Percentiles rank a stretch among this genome's conserved stretches.
Conservation (phyloP, 2,113 vertebrate species). For the Acrocephalus kingi region DNA sequence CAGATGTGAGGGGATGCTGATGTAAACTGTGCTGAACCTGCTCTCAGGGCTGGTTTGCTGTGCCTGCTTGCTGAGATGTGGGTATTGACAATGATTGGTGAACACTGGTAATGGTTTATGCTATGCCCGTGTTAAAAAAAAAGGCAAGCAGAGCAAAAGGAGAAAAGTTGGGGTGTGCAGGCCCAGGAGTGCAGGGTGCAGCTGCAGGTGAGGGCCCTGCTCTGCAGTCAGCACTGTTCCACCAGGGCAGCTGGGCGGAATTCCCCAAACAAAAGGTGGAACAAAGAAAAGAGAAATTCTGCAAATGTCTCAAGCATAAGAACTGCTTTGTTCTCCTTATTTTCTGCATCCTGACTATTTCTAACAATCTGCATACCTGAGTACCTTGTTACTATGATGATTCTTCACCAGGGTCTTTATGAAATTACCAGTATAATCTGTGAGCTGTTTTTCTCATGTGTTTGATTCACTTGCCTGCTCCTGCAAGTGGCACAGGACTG, state of each 20-base stretch:
- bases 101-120: not conserved
- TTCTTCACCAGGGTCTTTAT: not conserved
- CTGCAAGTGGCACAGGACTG: not conserved
- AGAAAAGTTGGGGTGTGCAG: not conserved
- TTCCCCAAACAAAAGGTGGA: not conserved
- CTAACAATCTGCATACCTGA: not conserved
- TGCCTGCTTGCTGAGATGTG: not conserved
- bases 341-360: not conserved
- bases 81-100: not conserved
- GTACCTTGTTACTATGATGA: not conserved
- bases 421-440: not conserved
- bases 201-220: not conserved
- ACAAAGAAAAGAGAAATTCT: not conserved
- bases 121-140: not conserved
- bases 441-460: not conserved
- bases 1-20: not conserved
- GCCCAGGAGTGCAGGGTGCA: not conserved
- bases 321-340: not conserved
- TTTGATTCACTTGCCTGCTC: not conserved
- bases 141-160: not conserved
- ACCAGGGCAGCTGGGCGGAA: not conserved
- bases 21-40: not conserved
- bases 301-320: not conserved
- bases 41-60: not conserved
- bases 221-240: not conserved